Percentiles rank a stretch among this genome's conserved stretches.
These are phyloP conservation scores for Nannoperca australis DNA, from an alignment of 2,797 vertebrate species.

Conservation along the genomic window DNA sequence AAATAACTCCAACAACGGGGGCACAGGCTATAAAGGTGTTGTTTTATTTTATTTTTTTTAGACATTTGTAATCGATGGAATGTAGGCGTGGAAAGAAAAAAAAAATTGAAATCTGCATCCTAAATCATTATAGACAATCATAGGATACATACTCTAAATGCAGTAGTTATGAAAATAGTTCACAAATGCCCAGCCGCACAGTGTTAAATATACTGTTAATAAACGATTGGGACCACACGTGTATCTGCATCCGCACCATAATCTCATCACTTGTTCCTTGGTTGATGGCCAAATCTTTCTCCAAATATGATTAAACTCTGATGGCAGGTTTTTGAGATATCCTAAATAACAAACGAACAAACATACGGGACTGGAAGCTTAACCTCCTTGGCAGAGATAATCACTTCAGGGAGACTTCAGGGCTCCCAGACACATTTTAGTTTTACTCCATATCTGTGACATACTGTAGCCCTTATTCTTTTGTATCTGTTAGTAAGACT, in stretches of 20 bases:
- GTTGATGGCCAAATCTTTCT: background rate
- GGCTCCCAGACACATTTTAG: background rate
- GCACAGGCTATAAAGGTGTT: background rate
- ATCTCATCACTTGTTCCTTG: slow-evolving; percentile 8
- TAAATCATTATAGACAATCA: background rate
- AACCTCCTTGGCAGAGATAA: background rate
- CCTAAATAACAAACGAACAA: background rate
- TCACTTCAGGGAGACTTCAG: background rate
- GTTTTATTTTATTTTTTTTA: too few relatives aligned
- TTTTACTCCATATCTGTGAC: background rate
- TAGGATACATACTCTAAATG: background rate
- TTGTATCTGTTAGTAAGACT: background rate
- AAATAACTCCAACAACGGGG: background rate
- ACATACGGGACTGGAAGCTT: background rate
- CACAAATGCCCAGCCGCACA: background rate
- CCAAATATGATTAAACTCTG: slow-evolving; percentile 25
- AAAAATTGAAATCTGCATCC: background rate
- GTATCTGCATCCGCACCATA: background rate
- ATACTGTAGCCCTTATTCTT: background rate
- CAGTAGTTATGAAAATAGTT: background rate
- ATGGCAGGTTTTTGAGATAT: slow-evolving; percentile 16
- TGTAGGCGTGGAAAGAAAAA: background rate
- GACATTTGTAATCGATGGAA: background rate
- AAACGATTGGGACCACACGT: background rate
- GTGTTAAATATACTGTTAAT: background rate